These are phyloP conservation scores for Sparidentex hasta DNA, from an alignment of 2,797 vertebrate species.

Conservation along the genomic window DNA sequence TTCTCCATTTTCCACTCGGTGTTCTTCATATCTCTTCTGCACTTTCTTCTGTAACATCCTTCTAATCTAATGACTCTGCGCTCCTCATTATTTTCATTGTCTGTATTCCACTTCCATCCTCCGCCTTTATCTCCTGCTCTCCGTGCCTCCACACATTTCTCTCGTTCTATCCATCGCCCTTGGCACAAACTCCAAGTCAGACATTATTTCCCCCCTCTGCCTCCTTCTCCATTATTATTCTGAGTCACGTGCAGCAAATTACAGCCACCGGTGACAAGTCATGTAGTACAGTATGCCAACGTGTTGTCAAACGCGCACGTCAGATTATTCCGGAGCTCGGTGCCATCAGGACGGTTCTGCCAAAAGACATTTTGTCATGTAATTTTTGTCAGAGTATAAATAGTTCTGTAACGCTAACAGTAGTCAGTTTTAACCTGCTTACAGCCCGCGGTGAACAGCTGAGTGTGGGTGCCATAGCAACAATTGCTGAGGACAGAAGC, in stretches of 20 bases:
- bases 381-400: background rate
- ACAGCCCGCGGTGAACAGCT: background rate
- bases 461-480: conserved; percentile 40
- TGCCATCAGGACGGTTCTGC: too few species aligned
- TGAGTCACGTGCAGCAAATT: background rate
- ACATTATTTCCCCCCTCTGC: conserved; percentile 6
- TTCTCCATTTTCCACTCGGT: background rate
- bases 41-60: background rate
- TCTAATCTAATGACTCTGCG: conserved; percentile 33
- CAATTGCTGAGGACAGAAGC: background rate
- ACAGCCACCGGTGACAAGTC: background rate
- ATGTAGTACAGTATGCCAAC: background rate
- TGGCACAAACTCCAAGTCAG: conserved; percentile 10
- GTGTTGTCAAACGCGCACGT: background rate
- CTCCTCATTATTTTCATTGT: conserved; percentile 35
- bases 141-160: conserved; percentile 13
- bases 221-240: conserved; percentile 8
- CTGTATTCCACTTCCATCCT: background rate
- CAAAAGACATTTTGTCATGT: background rate
- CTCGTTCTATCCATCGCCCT: background rate
- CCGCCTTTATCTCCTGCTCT: conserved; percentile 11
- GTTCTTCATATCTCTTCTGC: background rate
- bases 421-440: background rate
- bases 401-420: background rate
- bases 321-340: background rate